Evolutionary conservation across 2,888 invertebrate species (phyloP).

Genomic region (Pediacus dermestoides): DNA sequence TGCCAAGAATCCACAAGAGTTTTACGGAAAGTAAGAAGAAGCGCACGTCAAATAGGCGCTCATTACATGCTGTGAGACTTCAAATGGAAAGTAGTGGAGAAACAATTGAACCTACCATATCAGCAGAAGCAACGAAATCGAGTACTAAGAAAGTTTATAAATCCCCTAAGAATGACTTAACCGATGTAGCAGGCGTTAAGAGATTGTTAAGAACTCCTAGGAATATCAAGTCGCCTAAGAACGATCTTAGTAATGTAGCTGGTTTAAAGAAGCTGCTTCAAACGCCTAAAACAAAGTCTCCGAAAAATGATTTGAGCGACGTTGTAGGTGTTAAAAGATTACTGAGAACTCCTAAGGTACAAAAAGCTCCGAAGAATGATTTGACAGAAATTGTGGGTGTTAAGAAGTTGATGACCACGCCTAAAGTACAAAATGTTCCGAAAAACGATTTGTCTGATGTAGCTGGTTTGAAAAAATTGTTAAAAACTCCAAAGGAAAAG

Average conservation of each 20-base stretch:
- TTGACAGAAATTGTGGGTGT: conserved; percentile 46
- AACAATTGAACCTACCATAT: not conserved
- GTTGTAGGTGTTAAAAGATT: conserved; percentile 43
- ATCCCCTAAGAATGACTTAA: conserved; percentile 26
- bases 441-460: conserved; percentile 29
- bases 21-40: conserved; percentile 7
- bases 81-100: conserved; percentile 2
- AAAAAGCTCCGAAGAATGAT: conserved; percentile 27
- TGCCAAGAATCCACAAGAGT: conserved; percentile 11
- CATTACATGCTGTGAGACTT: conserved; percentile 4
- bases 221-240: conserved; percentile 23
- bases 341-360: conserved; percentile 25
- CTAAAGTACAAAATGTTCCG: conserved; percentile 22
- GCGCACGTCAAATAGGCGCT: conserved; percentile 8
- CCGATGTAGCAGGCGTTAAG: conserved; percentile 17
- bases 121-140: too few relatives aligned
- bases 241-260: conserved; percentile 27
- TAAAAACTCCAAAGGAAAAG: conserved; percentile 19
- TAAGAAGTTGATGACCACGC: conserved; percentile 40
- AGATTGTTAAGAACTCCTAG: conserved; percentile 7
- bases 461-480: conserved; percentile 28
- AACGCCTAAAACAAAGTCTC: conserved; percentile 24
- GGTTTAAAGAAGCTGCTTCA: conserved; percentile 30
- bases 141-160: too few relatives aligned
- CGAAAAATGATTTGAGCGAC: conserved; percentile 28